Base-by-base conservation (phyloP, 2,888 invertebrate species). In the Tortrix viridana region DNA sequence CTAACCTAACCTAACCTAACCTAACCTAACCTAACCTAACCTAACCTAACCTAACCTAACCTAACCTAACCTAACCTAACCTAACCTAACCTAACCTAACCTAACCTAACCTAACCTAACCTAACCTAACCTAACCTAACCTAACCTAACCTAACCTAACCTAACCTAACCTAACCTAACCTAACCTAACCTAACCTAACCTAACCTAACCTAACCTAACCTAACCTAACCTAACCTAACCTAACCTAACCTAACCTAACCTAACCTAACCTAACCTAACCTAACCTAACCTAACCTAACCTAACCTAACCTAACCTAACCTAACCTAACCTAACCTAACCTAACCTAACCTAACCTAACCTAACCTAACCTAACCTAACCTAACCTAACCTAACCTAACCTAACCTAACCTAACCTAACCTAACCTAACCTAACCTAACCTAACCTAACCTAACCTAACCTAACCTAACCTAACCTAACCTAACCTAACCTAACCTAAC, bases 241-340 rank as follows among this genome's bases (percentile, higher is more conserved):
- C 46, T 46, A 46, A 46, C 46, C 46, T 46, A 46, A 46, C 46
- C 46, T 46, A 26, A 56, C 56, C 56, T 46, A 56, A 56, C 56
- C 56, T 56, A 56, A 56, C 56, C 56, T 56, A 56, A 56, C 56
- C 56, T 56, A 56, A 56, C 56, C 47, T 56, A 41, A 55, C 50
- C 50, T 50, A 50, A 50, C 50, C 50, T 50, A 50, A 50, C 50
- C 50, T 50, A 50, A 50, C 50, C 50, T 50, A 50, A 50, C 50
- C 50, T 50, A 50, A 50, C 50, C 50, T 50, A 19, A 26, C 50
- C 50, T 19, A 23, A 16, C 32, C 23, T 26, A 16, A 16, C 32
- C 23, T 22, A 16, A 22, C n/a, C 23, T 22, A 50, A 50, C n/a
- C 50, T 22, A 46, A 38, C 38, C 46, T 20, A 20, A 20, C 46